Conservation (phyloP, 2,888 invertebrate genomes). For the Tribolium freemani region DNA sequence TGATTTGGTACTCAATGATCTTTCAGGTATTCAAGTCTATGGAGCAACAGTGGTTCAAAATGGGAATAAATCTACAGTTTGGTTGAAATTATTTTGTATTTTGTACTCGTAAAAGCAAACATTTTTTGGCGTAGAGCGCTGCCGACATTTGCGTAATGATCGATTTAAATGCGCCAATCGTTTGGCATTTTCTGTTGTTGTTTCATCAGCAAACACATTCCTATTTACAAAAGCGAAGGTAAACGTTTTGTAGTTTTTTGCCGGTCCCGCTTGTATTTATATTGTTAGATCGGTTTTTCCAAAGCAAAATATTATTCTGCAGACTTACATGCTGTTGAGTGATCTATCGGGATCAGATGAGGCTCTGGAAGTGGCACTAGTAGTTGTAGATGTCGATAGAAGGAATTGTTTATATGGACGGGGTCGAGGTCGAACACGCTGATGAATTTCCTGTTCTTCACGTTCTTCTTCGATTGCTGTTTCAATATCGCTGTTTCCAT, state of each 20-base stretch:
- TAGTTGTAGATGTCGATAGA: slow-evolving; percentile 51
- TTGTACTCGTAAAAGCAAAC: too few species aligned
- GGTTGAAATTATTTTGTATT: too few species aligned
- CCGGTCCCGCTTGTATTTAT: not conserved
- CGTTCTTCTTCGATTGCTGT: slow-evolving; percentile 86
- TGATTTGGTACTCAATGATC: too few species aligned
- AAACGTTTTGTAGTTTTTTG: slow-evolving; percentile 9
- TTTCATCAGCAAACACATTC: slow-evolving; percentile 1
- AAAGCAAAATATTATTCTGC: not conserved
- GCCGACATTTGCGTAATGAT: slow-evolving; percentile 25
- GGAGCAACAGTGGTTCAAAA: too few species aligned
- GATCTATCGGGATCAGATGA: slow-evolving; percentile 55
- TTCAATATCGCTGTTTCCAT: slow-evolving; percentile 80
- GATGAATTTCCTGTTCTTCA: slow-evolving; percentile 74
- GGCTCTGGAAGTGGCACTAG: slow-evolving; percentile 42
- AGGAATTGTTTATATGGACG: slow-evolving; percentile 57
- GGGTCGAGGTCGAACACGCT: slow-evolving; percentile 53
- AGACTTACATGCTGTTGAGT: slow-evolving; percentile 63
- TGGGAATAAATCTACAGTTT: too few species aligned
- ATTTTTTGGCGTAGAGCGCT: too few species aligned
- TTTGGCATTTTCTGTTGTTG: not conserved
- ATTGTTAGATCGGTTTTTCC: not conserved
- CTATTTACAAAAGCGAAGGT: slow-evolving; percentile 11
- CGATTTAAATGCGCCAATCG: slow-evolving; percentile 25
- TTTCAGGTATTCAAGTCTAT: too few species aligned